Conservation (phyloP, 1,140 invertebrate species). For the Armadillidium nasatum region DNA sequence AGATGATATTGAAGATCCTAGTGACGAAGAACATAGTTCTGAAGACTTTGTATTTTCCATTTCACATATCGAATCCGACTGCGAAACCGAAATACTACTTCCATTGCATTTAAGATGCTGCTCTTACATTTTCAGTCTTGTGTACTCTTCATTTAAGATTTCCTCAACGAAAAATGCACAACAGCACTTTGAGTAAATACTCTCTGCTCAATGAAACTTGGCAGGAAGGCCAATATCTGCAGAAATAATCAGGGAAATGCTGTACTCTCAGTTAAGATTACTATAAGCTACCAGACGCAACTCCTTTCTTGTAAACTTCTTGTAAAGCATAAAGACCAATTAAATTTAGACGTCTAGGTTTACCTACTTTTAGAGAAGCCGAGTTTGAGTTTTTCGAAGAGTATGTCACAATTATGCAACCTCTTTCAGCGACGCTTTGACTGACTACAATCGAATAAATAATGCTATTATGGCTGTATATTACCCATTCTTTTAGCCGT, state of each 20-base stretch:
- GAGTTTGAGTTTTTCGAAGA: slow-evolving; percentile 29
- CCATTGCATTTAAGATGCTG: slow-evolving; percentile 24
- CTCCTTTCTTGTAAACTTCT: slow-evolving; percentile 29
- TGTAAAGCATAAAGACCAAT: slow-evolving; percentile 27
- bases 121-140: slow-evolving; percentile 31
- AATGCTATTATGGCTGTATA: slow-evolving; percentile 17
- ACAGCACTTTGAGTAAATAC: slow-evolving; percentile 26
- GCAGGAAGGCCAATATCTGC: slow-evolving; percentile 24
- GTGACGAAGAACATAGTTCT: neutral
- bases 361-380: slow-evolving; percentile 22
- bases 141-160: slow-evolving; percentile 23
- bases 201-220: slow-evolving; percentile 30
- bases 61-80: slow-evolving; percentile 16
- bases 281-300: slow-evolving; percentile 25
- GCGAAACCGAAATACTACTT: slow-evolving; percentile 13
- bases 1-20: slow-evolving; percentile 18
- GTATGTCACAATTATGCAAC: slow-evolving; percentile 26
- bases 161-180: slow-evolving; percentile 24
- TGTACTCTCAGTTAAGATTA: slow-evolving; percentile 14
- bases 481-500: slow-evolving; percentile 27
- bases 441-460: slow-evolving; percentile 25
- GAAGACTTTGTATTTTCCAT: slow-evolving; percentile 26
- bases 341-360: slow-evolving; percentile 29
- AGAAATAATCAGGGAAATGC: slow-evolving; percentile 18
- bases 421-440: slow-evolving; percentile 27